phyloP scores from a whole-genome alignment of 2,797 vertebrate genomes.

The Aphelocoma californica region DNA sequence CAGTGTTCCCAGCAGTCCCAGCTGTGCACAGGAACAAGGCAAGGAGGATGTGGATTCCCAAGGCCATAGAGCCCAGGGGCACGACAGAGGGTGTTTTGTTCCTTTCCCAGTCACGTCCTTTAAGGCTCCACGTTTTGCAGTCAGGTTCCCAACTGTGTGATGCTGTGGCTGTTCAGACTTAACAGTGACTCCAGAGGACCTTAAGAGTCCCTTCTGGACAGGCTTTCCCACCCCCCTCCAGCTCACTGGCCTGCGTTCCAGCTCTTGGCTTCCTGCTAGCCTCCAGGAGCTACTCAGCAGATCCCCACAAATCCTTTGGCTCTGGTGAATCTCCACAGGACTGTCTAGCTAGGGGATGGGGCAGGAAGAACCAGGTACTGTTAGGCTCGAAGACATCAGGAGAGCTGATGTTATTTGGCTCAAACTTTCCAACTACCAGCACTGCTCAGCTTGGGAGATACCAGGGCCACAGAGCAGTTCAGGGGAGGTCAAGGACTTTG shows the following conservation, averaged over 20 bases:
- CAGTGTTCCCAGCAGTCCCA: not conserved
- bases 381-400: not conserved
- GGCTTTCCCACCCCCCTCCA: not conserved
- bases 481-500: not conserved
- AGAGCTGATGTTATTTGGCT: not conserved
- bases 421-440: not conserved
- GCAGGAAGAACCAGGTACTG: not conserved
- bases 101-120: not conserved
- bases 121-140: not conserved
- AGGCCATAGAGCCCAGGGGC: not conserved
- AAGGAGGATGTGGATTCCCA: not conserved
- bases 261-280: not conserved
- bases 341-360: not conserved
- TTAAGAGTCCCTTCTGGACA: not conserved
- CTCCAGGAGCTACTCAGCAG: not conserved
- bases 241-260: not conserved
- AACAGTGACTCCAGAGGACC: not conserved
- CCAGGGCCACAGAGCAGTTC: not conserved
- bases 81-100: not conserved
- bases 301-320: not conserved
- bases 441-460: not conserved
- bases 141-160: not conserved
- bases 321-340: not conserved
- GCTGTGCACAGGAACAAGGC: not conserved
- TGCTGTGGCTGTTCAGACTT: not conserved